Percentiles rank a stretch among this genome's conserved stretches.
phyloP scores from a whole-genome alignment of 2,888 invertebrate genomes.

The Himalopsyche tibetana region DNA sequence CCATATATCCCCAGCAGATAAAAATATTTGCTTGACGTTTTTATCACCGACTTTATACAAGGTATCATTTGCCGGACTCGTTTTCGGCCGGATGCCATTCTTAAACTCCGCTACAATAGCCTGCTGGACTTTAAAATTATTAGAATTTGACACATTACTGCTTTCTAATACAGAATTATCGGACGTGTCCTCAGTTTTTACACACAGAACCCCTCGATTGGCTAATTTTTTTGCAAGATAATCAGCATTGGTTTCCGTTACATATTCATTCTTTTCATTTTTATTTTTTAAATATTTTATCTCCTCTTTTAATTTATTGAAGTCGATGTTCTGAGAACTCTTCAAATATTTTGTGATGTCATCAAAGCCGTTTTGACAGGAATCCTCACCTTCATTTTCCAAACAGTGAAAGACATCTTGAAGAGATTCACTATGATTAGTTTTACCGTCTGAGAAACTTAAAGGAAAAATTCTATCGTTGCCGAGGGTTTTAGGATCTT shows the following conservation, averaged over 20 bases:
- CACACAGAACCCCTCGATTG: constrained; percentile 49
- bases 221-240: constrained; percentile 52
- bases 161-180: not conserved
- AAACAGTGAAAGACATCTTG: constrained; percentile 58
- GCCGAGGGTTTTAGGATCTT: not conserved
- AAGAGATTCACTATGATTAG: constrained; percentile 15
- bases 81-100: not conserved
- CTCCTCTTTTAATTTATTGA: constrained; percentile 59
- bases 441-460: constrained; percentile 50
- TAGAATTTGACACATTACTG: not conserved
- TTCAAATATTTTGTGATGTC: constrained; percentile 60
- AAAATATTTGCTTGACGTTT: constrained; percentile 10
- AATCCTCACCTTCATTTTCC: constrained; percentile 46
- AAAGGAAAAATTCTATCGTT: constrained; percentile 51
- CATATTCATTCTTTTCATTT: constrained; percentile 46
- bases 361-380: constrained; percentile 54
- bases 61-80: not conserved
- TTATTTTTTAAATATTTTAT: constrained; percentile 62
- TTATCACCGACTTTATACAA: constrained; percentile 12
- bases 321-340: constrained; percentile 54
- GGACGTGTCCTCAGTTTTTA: constrained; percentile 33
- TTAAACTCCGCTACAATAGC: not conserved
- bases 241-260: constrained; percentile 50
- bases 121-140: not conserved
- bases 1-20: constrained; percentile 1